These are phyloP conservation scores for Zeuzera pyrina DNA, from an alignment of 2,888 invertebrate genomes.

Conservation along the genomic window DNA sequence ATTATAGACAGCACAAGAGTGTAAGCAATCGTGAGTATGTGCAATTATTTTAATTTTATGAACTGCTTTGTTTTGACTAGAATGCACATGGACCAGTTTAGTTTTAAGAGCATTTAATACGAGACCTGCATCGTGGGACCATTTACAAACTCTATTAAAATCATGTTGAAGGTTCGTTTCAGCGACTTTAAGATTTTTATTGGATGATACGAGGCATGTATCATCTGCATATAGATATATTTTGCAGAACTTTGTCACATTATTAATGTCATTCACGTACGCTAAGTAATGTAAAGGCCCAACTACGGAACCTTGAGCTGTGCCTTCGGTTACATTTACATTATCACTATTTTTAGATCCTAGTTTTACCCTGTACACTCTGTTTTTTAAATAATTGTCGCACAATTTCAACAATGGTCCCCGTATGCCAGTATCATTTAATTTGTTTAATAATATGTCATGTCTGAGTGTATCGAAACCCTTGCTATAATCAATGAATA, in stretches of 20 bases:
- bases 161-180: neutral
- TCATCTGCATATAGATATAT: neutral
- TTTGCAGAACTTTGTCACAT: neutral
- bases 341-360: neutral
- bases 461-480: neutral
- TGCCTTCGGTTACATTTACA: neutral
- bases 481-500: neutral
- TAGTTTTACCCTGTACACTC: neutral
- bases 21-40: neutral
- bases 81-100: neutral
- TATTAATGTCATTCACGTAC: neutral
- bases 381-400: neutral
- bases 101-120: neutral
- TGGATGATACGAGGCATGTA: neutral
- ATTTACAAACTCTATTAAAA: neutral
- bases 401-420: too few relatives aligned
- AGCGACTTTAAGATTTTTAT: neutral
- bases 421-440: too few relatives aligned
- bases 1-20: too few relatives aligned
- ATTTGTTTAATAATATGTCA: too few relatives aligned
- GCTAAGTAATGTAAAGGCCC: neutral
- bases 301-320: neutral
- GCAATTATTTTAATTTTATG: neutral
- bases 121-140: neutral
- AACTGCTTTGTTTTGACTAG: neutral